phyloP scores from a whole-genome alignment of 2,113 vertebrate species.

The Poeciliopsis turrubarensis region DNA sequence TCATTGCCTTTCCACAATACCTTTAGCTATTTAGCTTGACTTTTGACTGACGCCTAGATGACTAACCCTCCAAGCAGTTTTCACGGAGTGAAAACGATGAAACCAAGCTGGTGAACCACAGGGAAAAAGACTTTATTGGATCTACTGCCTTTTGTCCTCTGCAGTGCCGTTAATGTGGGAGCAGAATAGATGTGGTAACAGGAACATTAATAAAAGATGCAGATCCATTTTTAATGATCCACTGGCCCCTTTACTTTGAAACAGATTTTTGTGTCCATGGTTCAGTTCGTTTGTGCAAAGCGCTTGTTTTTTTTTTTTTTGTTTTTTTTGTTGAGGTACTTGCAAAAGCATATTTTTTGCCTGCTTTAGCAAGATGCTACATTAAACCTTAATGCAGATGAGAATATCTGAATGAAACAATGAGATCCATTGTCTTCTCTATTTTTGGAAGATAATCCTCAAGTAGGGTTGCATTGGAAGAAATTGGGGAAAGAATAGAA shows the following conservation, averaged over 20 bases:
- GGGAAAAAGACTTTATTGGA: constrained; percentile 19
- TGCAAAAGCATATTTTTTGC: constrained; percentile 3
- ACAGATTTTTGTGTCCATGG: constrained; percentile 39
- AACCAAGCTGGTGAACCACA: constrained; percentile 22
- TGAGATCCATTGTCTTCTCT: constrained; percentile 26
- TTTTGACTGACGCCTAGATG: not conserved
- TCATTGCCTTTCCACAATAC: not conserved
- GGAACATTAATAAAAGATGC: constrained; percentile 73
- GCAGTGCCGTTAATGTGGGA: constrained; percentile 34
- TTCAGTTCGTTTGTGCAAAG: constrained; percentile 28
- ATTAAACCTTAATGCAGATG: constrained; percentile 38
- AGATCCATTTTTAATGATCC: constrained; percentile 75
- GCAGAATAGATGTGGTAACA: constrained; percentile 59
- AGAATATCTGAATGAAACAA: constrained; percentile 23
- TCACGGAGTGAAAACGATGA: constrained; percentile 9
- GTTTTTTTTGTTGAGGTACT: not conserved
- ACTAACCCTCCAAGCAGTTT: not conserved
- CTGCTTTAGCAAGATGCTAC: constrained; percentile 28
- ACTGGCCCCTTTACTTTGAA: constrained; percentile 61
- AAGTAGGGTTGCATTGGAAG: constrained; percentile 1
- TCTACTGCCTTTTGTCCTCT: constrained; percentile 19
- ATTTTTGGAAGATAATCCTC: constrained; percentile 50
- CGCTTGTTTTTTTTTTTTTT: constrained; percentile 28
- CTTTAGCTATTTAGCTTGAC: constrained; percentile 5
- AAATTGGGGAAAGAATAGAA: not conserved